Evolutionary conservation across 2,888 invertebrate genomes (phyloP), one percentile per base, ranked within the genome.

Genomic region (Cryptocephalus moraei): DNA sequence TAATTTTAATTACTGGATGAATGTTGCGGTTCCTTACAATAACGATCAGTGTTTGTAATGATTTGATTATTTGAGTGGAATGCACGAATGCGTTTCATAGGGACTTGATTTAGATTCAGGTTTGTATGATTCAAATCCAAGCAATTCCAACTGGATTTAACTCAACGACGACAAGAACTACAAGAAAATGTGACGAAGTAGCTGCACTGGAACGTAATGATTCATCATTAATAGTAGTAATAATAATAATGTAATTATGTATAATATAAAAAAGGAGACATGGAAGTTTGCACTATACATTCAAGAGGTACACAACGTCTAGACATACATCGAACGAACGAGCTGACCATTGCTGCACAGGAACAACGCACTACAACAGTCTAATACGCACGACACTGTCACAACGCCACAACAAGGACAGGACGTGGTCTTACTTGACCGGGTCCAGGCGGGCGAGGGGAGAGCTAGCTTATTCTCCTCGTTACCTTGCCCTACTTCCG

Each of bases 401-500:
- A 70, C 68, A 70, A 68, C 66, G 69, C 66, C 69, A 71, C 69
- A 70, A 70, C 69, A 70, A 68, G 69, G 46, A 47, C 42, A 47
- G 50, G 66, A 65, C 61, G 63, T 67, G 69, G 69, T 71, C 70
- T 70, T 70, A 71, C 68, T 69, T 69, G 70, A 70, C 71, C 68
- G 68, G 66, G 63, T 64, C 64, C 66, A 63, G 64, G 61, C 62
- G 61, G 63, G 62, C 62, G 71, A n/a, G 14, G 13, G 43, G 13
- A 72, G 72, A 73, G 75, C 75, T 75, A 75, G 75, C 75, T 75
- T n/a, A 36, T 74, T 75, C 74, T 75, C 75, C 75, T 75, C 75
- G 75, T 75, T 76, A 76, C 75, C 75, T 75, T 75, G 72, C 75
- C 75, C 75, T 76, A 77, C 75, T 76, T 76, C 76, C 75, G 75